phyloP scores from a whole-genome alignment of 2,113 vertebrate genomes.

The Brachyhypopomus gauderio region DNA sequence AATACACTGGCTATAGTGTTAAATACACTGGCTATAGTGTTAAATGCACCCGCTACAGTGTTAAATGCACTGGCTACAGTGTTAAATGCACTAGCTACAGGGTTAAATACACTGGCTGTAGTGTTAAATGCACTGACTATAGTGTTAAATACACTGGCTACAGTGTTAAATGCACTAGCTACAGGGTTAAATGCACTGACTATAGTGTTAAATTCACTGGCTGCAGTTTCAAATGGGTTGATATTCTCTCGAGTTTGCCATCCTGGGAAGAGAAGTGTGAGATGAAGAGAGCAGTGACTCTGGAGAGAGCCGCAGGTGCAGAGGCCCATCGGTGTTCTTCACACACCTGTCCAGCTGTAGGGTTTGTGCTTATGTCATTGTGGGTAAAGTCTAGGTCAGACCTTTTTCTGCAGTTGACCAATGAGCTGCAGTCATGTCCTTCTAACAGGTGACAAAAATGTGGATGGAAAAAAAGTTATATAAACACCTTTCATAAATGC shows the following conservation, averaged over 20 bases:
- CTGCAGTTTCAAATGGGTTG: background rate
- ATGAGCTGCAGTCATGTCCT: no score
- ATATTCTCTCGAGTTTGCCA: background rate
- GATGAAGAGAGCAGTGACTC: slow-evolving; percentile 18
- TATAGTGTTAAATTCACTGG: background rate
- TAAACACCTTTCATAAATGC: no score
- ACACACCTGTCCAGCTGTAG: background rate
- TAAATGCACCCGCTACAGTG: no score
- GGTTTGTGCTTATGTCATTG: slow-evolving; percentile 11
- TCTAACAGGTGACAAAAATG: background rate
- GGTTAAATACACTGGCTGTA: no score
- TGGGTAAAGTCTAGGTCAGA: background rate
- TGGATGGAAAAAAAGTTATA: background rate
- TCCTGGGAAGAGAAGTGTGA: background rate
- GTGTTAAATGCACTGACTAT: no score
- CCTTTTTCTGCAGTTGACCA: background rate
- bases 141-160: no score
- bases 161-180: background rate
- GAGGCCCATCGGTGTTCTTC: slow-evolving; percentile 17
- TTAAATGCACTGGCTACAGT: background rate
- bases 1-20: no score
- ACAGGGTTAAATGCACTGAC: no score
- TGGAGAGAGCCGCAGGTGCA: slow-evolving; percentile 1
- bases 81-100: no score
- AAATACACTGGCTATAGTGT: no score